A percentile compares a stretch with the other conserved stretches of the same genome.
phyloP scores from a whole-genome alignment of 2,113 vertebrate species.

The Xenus cinereus region DNA sequence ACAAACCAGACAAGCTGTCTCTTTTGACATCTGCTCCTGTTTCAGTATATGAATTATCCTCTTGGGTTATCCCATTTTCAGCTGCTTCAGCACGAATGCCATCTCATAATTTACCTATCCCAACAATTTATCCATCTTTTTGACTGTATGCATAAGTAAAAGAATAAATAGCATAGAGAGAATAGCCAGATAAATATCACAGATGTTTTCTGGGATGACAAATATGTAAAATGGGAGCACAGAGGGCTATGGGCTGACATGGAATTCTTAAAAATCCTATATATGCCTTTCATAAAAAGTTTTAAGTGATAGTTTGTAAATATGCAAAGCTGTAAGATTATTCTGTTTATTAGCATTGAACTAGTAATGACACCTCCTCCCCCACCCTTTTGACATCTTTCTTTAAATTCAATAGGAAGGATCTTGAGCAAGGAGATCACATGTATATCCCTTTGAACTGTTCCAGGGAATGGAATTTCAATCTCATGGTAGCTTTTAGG shows the following conservation, averaged over 20 bases:
- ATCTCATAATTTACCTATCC: conserved; percentile 44
- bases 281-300: not conserved
- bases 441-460: not conserved
- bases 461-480: not conserved
- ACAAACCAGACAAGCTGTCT: conserved; percentile 72
- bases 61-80: conserved; percentile 61
- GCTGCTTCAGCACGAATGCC: conserved; percentile 6
- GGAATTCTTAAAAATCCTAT: not conserved
- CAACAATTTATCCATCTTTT: conserved; percentile 8
- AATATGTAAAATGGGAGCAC: not conserved
- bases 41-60: conserved; percentile 64
- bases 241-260: not conserved
- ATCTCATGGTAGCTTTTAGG: not conserved
- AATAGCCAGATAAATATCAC: not conserved
- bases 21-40: conserved; percentile 70
- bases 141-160: not conserved
- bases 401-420: not conserved
- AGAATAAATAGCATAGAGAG: not conserved
- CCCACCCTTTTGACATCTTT: not conserved
- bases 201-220: not conserved
- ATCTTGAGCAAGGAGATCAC: not conserved
- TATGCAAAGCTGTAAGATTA: not conserved
- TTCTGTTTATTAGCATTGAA: not conserved
- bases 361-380: not conserved
- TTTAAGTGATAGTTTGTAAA: not conserved